These are phyloP conservation scores for Odocoileus virginianus DNA, from an alignment of 2,113 vertebrate species.

Conservation along the genomic window DNA sequence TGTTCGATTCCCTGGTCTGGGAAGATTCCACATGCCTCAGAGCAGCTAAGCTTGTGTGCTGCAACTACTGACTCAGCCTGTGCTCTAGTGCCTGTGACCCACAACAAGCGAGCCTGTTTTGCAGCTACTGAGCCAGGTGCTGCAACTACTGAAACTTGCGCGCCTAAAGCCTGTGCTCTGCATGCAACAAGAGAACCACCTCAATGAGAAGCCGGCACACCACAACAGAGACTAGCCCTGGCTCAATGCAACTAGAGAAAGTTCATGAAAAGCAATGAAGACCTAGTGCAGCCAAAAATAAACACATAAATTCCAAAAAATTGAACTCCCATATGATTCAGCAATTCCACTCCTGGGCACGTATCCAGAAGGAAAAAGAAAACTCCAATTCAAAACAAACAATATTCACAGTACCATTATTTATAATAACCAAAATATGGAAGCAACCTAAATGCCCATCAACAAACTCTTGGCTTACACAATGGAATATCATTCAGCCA, in stretches of 20 bases:
- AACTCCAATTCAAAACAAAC: not conserved
- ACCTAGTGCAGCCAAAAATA: not conserved
- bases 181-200: not conserved
- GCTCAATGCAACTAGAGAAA: not conserved
- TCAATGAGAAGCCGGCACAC: not conserved
- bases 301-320: not conserved
- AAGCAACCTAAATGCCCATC: not conserved
- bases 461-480: not conserved
- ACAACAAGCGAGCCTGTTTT: not conserved
- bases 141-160: not conserved
- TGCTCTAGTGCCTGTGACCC: not conserved
- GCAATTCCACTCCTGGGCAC: not conserved
- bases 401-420: not conserved
- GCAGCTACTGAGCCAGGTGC: not conserved
- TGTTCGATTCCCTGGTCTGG: not conserved
- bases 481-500: not conserved
- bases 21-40: not conserved
- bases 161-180: not conserved
- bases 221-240: not conserved
- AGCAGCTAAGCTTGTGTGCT: not conserved
- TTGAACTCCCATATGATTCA: not conserved
- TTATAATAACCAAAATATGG: not conserved
- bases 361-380: not conserved
- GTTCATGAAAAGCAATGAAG: not conserved
- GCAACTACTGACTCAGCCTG: not conserved